phyloP scores from a whole-genome alignment of 2,797 vertebrate genomes.

The Lacerta viridis region DNA sequence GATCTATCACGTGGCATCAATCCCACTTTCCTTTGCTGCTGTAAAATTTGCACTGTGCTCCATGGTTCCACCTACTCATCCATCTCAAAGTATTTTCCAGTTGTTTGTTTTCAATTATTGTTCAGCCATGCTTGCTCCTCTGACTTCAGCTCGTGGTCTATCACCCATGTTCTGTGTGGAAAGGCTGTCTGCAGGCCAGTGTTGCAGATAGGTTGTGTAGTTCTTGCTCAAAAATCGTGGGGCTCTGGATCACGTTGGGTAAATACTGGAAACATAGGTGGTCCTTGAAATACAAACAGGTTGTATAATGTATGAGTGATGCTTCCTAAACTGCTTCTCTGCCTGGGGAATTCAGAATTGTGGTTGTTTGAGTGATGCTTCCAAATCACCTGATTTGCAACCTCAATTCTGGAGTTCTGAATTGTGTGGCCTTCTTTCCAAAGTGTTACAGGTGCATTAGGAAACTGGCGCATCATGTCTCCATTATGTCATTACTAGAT shows the following conservation, averaged over 20 bases:
- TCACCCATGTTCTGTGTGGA: neutral
- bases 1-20: fast-evolving
- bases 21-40: neutral
- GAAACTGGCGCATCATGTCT: too few relatives aligned
- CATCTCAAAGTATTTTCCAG: neutral
- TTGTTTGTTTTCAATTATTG: neutral
- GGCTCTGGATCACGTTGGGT: neutral
- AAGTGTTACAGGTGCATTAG: too few relatives aligned
- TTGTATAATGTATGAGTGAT: too few relatives aligned
- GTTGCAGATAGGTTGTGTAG: neutral
- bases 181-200: neutral
- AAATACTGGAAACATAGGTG: neutral
- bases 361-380: neutral
- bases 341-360: too few relatives aligned
- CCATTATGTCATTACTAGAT: neutral
- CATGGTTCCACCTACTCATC: neutral
- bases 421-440: neutral
- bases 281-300: neutral
- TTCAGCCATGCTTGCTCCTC: fast-evolving
- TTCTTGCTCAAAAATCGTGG: neutral
- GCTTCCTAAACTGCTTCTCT: too few relatives aligned
- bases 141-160: neutral
- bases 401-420: neutral
- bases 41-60: neutral
- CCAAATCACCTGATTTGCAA: neutral